phyloP scores from a whole-genome alignment of 2,797 vertebrate species.

The Monodelphis domestica region DNA sequence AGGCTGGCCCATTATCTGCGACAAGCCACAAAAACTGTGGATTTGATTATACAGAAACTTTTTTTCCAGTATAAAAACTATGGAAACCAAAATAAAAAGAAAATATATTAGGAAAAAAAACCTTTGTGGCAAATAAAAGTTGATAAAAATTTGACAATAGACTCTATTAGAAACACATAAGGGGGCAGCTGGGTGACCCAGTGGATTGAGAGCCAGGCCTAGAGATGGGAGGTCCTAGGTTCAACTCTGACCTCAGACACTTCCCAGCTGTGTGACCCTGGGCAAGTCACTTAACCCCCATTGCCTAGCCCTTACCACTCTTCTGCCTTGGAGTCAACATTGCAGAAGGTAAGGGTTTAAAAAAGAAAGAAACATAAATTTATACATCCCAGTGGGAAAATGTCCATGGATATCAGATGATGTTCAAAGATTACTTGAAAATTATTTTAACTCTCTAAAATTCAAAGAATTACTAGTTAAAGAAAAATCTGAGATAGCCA shows the following conservation, averaged over 20 bases:
- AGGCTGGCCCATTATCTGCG: background rate
- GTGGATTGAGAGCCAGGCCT: too few relatives aligned
- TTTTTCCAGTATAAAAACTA: background rate
- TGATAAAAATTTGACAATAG: background rate
- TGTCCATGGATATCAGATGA: background rate
- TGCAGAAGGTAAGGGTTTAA: too few relatives aligned
- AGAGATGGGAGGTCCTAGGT: too few relatives aligned
- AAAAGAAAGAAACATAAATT: too few relatives aligned
- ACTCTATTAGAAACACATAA: too few relatives aligned
- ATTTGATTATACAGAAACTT: background rate
- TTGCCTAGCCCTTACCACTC: too few relatives aligned
- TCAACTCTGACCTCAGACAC: too few relatives aligned
- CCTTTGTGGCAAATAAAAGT: background rate
- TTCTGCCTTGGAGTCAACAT: too few relatives aligned
- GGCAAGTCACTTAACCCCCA: too few relatives aligned
- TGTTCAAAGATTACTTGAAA: background rate
- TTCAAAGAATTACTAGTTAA: background rate
- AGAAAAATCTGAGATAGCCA: background rate
- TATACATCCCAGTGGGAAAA: too few relatives aligned
- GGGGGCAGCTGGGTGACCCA: too few relatives aligned
- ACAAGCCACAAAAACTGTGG: background rate
- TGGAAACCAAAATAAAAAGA: background rate
- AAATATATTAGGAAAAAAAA: background rate
- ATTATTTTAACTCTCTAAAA: background rate
- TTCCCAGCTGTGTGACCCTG: too few relatives aligned